Conservation (phyloP, 2,113 vertebrate species). For the Larimichthys polyactis region DNA sequence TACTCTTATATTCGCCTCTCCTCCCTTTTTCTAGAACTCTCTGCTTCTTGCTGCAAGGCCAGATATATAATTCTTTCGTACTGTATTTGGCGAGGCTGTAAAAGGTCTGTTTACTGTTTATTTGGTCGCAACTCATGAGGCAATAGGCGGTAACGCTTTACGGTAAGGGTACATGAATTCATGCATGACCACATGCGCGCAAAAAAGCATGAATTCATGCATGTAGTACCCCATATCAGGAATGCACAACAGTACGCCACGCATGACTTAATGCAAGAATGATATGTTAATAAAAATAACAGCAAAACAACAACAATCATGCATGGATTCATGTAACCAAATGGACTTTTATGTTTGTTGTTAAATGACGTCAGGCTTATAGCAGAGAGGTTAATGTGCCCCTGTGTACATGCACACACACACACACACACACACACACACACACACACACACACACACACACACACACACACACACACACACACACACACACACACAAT, state of each 20-base stretch:
- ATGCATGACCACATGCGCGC: too few relatives aligned
- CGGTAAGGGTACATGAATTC: too few relatives aligned
- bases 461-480: not conserved
- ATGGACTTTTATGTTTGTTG: not conserved
- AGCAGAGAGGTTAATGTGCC: not conserved
- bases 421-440: not conserved
- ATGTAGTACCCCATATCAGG: too few relatives aligned
- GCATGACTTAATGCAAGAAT: too few relatives aligned
- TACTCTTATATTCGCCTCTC: not conserved
- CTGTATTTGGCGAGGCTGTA: not conserved
- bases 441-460: too few relatives aligned
- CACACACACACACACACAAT: too few relatives aligned
- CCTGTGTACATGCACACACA: not conserved
- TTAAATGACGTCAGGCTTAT: not conserved
- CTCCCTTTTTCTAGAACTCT: not conserved
- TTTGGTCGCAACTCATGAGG: not conserved
- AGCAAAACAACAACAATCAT: too few relatives aligned
- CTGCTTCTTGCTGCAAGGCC: not conserved
- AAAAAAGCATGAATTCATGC: too few relatives aligned
- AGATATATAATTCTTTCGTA: not conserved
- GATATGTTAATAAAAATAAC: too few relatives aligned
- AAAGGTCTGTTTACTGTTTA: constrained; percentile 5
- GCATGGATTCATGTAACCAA: too few relatives aligned
- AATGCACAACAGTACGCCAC: too few relatives aligned
- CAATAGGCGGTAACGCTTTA: not conserved